Conservation (phyloP, 2,113 vertebrate species). For the Hippoglossus stenolepis region DNA sequence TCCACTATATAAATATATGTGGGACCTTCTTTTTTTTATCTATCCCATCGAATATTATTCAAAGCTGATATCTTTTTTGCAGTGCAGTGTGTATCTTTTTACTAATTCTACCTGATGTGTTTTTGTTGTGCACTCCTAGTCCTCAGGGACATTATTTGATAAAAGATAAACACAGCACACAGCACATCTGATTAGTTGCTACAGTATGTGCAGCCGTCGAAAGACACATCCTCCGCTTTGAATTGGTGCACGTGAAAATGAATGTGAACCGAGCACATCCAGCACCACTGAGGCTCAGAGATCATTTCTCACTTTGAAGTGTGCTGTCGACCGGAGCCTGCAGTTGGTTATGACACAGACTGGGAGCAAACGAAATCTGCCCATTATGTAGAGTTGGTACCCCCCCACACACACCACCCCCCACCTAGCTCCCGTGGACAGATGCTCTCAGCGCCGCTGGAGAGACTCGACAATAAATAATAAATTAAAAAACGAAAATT, state of each 20-base stretch:
- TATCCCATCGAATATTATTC: constrained; percentile 33
- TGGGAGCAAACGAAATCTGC: constrained; percentile 66
- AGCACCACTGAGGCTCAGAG: constrained; percentile 48
- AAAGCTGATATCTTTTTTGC: constrained; percentile 25
- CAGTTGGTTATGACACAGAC: constrained; percentile 62
- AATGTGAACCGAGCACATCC: constrained; percentile 41
- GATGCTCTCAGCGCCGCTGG: constrained; percentile 24
- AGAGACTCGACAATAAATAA: constrained; percentile 1
- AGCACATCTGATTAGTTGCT: constrained; percentile 23
- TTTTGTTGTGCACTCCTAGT: background rate
- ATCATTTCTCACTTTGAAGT: constrained; percentile 73
- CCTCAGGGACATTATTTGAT: constrained; percentile 1
- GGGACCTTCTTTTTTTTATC: constrained; percentile 27
- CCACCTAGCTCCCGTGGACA: constrained; percentile 29
- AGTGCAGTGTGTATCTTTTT: constrained; percentile 22
- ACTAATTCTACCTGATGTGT: constrained; percentile 25
- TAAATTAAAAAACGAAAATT: constrained; percentile 19
- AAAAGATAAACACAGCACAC: constrained; percentile 41
- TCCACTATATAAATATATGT: constrained; percentile 7
- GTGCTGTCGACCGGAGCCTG: background rate
- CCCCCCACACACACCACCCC: background rate
- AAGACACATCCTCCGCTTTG: constrained; percentile 46
- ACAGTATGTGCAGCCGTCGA: constrained; percentile 38
- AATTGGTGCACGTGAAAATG: constrained; percentile 30
- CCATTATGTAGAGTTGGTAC: constrained; percentile 57